Evolutionary conservation across 1,140 invertebrate species (phyloP).

Genomic region (Batillaria attramentaria): DNA sequence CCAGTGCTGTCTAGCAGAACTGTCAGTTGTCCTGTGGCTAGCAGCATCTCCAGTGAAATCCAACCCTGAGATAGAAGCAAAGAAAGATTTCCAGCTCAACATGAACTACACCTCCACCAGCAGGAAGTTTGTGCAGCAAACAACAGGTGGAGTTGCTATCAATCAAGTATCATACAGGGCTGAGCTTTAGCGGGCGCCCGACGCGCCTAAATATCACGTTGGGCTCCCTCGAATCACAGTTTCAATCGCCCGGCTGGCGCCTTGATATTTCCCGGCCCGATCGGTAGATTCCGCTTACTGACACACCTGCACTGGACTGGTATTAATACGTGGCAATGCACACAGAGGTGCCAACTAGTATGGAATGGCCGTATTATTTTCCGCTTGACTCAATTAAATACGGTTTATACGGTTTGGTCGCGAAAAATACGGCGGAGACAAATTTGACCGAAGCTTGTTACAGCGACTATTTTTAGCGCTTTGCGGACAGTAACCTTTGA

Average conservation of each 20-base stretch:
- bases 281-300: too few relatives aligned
- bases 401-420: neutral
- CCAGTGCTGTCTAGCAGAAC: constrained; percentile 14
- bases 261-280: too few relatives aligned
- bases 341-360: neutral
- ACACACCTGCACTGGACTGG: neutral
- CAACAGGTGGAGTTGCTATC: neutral
- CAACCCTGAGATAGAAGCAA: constrained; percentile 22
- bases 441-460: too few relatives aligned
- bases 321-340: neutral
- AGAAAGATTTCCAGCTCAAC: constrained; percentile 32
- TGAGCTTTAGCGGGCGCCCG: too few relatives aligned
- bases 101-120: neutral
- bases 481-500: too few relatives aligned
- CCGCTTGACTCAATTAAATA: neutral
- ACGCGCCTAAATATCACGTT: too few relatives aligned
- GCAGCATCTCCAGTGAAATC: constrained; percentile 14
- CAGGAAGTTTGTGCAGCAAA: constrained; percentile 27
- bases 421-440: too few relatives aligned
- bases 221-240: too few relatives aligned
- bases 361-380: too few relatives aligned
- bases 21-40: constrained; percentile 34
- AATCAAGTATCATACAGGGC: neutral
- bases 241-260: too few relatives aligned
- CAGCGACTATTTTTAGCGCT: too few relatives aligned